These are phyloP conservation scores for Perodicticus potto DNA, from an alignment of 2,797 vertebrate species.

Conservation along the genomic window DNA sequence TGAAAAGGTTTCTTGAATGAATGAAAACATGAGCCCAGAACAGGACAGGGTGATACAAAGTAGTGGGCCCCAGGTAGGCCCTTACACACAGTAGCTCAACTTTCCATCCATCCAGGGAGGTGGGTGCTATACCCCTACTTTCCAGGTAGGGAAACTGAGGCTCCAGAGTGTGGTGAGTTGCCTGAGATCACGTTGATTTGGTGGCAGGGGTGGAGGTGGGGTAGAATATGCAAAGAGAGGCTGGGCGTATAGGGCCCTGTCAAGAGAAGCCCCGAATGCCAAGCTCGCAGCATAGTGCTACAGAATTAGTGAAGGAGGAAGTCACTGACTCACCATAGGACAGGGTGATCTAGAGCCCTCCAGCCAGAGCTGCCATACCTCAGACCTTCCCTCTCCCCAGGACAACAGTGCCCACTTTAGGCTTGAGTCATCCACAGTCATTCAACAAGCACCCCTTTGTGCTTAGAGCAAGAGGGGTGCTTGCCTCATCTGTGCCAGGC, in stretches of 20 bases:
- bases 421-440: neutral
- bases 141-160: neutral
- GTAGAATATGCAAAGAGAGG: neutral
- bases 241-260: neutral
- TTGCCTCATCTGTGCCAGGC: neutral
- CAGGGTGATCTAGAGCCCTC: neutral
- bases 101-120: neutral
- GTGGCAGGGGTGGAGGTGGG: neutral
- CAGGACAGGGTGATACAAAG: neutral
- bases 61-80: neutral
- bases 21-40: slow-evolving; percentile 4
- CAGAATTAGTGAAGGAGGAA: neutral
- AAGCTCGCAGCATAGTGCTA: neutral
- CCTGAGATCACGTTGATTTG: neutral
- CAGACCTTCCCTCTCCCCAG: neutral
- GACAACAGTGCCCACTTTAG: neutral
- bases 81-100: neutral
- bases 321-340: neutral
- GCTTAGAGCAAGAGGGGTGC: no score
- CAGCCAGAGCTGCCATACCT: neutral
- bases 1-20: slow-evolving; percentile 54
- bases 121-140: neutral
- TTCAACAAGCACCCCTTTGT: neutral
- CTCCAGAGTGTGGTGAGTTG: neutral
- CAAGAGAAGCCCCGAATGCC: neutral